phyloP scores from a whole-genome alignment of 2,888 invertebrate genomes.

The Bugulina stolonifera region DNA sequence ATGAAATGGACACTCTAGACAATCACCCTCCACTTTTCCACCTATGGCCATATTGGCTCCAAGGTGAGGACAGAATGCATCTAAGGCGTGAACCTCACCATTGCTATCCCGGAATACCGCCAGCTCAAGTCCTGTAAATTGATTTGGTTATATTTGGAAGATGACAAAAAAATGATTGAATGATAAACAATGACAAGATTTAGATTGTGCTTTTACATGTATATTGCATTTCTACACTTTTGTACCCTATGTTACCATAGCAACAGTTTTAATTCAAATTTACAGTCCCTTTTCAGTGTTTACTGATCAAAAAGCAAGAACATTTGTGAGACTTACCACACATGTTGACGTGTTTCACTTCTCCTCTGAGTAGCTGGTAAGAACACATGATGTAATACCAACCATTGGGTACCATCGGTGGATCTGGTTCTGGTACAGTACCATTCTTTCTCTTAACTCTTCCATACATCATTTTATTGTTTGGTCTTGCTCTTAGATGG shows the following conservation, averaged over 20 bases:
- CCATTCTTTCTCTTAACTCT: slow-evolving; percentile 16
- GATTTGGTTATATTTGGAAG: too few species aligned
- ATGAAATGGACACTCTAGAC: slow-evolving; percentile 83
- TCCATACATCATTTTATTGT: too few species aligned
- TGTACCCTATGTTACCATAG: too few species aligned
- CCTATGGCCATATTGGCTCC: slow-evolving; percentile 80
- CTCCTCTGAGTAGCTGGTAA: slow-evolving; percentile 56
- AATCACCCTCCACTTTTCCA: slow-evolving; percentile 65
- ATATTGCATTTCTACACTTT: too few species aligned
- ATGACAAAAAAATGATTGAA: too few species aligned
- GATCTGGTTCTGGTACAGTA: not conserved
- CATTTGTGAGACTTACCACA: slow-evolving; percentile 24
- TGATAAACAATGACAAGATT: too few species aligned
- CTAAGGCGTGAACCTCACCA: slow-evolving; percentile 64
- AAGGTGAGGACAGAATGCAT: slow-evolving; percentile 84
- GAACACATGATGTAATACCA: slow-evolving; percentile 78
- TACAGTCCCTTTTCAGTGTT: too few species aligned
- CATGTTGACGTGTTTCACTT: slow-evolving; percentile 58
- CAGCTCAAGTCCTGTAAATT: slow-evolving; percentile 64
- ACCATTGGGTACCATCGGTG: slow-evolving; percentile 79
- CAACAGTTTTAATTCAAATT: too few species aligned
- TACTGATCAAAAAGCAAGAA: too few species aligned
- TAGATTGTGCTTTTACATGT: too few species aligned
- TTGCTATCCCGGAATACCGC: slow-evolving; percentile 65
- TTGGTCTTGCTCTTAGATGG: too few species aligned